Evolutionary conservation across 2,797 vertebrate genomes (phyloP).

Genomic region (Coccyzus lansbergi): DNA sequence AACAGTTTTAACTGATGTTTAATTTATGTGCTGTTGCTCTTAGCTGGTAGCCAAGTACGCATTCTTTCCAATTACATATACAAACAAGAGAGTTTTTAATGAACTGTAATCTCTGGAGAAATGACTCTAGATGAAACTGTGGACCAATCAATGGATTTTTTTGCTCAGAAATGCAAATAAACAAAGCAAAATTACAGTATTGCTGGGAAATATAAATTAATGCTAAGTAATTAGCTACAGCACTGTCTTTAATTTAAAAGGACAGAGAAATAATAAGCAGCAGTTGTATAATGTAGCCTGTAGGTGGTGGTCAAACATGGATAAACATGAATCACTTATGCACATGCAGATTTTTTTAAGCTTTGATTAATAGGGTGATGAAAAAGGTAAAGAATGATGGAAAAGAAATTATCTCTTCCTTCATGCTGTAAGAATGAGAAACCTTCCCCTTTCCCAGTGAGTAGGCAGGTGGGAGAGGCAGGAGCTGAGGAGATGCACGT

Average conservation of each 20-base stretch:
- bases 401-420: background rate
- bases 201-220: conserved; percentile 13
- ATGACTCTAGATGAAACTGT: conserved; percentile 2
- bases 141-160: background rate
- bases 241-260: background rate
- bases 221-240: background rate
- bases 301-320: conserved; percentile 33
- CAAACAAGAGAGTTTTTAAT: conserved; percentile 43
- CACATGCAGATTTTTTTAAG: background rate
- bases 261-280: background rate
- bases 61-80: conserved; percentile 43
- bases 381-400: background rate
- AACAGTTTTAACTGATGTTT: background rate
- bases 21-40: conserved; percentile 49
- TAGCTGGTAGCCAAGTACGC: conserved; percentile 22
- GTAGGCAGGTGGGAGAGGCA: background rate
- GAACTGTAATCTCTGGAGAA: conserved; percentile 50
- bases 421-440: conserved; percentile 2
- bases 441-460: background rate
- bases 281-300: background rate
- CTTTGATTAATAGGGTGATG: background rate
- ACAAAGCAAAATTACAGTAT: background rate
- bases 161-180: conserved; percentile 38
- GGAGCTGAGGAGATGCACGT: background rate
- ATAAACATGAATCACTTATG: background rate